Percentiles rank a stretch among this genome's conserved stretches.
Conservation (phyloP, 2,113 vertebrate genomes). For the Bufo gargarizans region DNA sequence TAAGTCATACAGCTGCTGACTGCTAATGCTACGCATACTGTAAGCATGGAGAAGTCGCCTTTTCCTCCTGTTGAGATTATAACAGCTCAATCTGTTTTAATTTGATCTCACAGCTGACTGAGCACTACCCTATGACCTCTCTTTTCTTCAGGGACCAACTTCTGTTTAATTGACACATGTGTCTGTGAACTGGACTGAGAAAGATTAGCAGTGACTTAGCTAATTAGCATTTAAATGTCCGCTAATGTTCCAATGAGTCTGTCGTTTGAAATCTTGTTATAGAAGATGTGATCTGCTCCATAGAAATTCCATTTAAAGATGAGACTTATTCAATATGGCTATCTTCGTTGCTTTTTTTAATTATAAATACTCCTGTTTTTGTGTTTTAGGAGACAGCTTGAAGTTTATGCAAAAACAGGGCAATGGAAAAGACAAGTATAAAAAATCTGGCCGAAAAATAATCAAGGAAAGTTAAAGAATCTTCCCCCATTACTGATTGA, state of each 20-base stretch:
- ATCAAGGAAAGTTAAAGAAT: neutral
- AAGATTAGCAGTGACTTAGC: constrained; percentile 76
- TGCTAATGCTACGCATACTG: constrained; percentile 13
- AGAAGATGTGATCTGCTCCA: constrained; percentile 69
- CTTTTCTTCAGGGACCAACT: constrained; percentile 69
- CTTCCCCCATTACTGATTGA: neutral
- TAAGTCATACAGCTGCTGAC: constrained; percentile 17
- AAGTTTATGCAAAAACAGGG: neutral
- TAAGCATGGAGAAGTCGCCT: constrained; percentile 23
- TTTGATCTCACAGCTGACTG: constrained; percentile 79
- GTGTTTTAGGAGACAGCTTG: neutral
- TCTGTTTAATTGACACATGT: constrained; percentile 76
- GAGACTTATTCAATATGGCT: neutral
- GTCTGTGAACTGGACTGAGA: constrained; percentile 70
- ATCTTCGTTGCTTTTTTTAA: neutral
- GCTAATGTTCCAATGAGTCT: constrained; percentile 72
- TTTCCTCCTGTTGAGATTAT: constrained; percentile 64
- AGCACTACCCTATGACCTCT: constrained; percentile 79
- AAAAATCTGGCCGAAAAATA: neutral
- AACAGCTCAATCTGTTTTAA: constrained; percentile 68
- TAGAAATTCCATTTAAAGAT: constrained; percentile 38
- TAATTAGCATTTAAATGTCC: constrained; percentile 83
- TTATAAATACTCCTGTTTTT: neutral
- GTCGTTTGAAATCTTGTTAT: constrained; percentile 72
- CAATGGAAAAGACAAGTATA: neutral